Conservation (phyloP, 1,140 invertebrate genomes). For the Anagrus nilaparvatae region DNA sequence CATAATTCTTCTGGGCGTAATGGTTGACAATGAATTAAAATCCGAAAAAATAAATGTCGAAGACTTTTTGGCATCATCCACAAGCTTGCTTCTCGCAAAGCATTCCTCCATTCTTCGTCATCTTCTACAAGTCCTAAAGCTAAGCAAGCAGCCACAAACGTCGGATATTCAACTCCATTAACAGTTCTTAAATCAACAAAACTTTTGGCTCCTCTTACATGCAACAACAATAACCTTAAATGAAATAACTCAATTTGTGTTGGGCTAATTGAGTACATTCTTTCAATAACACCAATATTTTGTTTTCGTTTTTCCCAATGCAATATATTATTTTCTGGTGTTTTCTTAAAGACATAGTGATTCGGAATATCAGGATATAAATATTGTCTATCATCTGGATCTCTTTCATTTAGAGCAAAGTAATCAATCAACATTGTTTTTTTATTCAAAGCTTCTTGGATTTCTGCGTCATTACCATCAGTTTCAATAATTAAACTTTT, state of each 20-base stretch:
- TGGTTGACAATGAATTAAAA: slow-evolving; percentile 5
- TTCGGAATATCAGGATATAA: not conserved
- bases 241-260: slow-evolving; percentile 22
- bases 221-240: slow-evolving; percentile 25
- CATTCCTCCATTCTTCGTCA: slow-evolving; percentile 6
- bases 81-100: not conserved
- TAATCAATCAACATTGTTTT: slow-evolving; percentile 1
- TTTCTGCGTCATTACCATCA: not conserved
- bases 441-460: slow-evolving; percentile 1
- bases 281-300: not conserved
- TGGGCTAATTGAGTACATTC: slow-evolving; percentile 7
- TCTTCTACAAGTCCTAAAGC: slow-evolving; percentile 11
- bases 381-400: slow-evolving; percentile 2
- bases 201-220: slow-evolving; percentile 10
- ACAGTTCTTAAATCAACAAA: slow-evolving; percentile 5
- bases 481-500: slow-evolving; percentile 1
- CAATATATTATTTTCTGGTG: no score
- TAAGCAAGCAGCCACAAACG: slow-evolving; percentile 25
- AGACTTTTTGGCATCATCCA: slow-evolving; percentile 7
- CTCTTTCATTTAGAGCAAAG: not conserved
- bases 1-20: not conserved
- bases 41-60: slow-evolving; percentile 1
- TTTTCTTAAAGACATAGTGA: slow-evolving; percentile 3
- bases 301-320: not conserved
- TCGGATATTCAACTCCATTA: slow-evolving; percentile 9